Conservation (phyloP, 2,113 vertebrate genomes). For the Micromys minutus region DNA sequence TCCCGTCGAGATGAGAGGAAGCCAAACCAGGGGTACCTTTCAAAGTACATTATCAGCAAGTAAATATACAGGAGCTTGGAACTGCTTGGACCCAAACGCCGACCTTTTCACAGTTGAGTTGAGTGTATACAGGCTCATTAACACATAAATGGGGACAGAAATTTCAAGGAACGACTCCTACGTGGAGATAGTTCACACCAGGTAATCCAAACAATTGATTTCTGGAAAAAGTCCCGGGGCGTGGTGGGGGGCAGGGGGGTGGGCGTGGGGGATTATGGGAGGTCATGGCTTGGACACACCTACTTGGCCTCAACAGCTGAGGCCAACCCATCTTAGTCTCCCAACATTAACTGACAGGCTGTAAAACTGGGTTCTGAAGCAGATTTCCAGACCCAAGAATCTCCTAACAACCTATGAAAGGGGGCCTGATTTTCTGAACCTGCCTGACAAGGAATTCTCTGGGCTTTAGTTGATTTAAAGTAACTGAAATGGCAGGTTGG, state of each 20-base stretch:
- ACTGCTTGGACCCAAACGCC: background rate
- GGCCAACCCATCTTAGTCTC: too few relatives aligned
- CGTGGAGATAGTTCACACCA: background rate
- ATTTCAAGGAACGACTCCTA: background rate
- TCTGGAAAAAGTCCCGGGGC: rapidly evolving
- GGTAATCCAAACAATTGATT: background rate
- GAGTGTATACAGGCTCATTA: background rate
- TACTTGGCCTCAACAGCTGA: background rate
- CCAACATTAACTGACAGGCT: rapidly evolving
- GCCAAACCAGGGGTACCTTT: background rate
- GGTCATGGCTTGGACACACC: background rate
- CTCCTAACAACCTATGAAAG: background rate
- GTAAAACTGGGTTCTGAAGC: background rate
- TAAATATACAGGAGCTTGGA: background rate
- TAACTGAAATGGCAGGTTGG: background rate
- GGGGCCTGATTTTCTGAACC: background rate
- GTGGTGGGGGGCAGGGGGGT: too few relatives aligned
- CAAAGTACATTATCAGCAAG: background rate
- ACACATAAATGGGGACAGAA: background rate
- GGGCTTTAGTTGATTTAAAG: background rate
- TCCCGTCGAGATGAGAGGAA: rapidly evolving
- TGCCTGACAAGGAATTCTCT: background rate
- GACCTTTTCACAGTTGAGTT: background rate
- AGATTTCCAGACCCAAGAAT: background rate
- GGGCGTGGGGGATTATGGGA: background rate